phyloP scores from a whole-genome alignment of 64 coral and sea anemone species.

The Montipora foliosa region DNA sequence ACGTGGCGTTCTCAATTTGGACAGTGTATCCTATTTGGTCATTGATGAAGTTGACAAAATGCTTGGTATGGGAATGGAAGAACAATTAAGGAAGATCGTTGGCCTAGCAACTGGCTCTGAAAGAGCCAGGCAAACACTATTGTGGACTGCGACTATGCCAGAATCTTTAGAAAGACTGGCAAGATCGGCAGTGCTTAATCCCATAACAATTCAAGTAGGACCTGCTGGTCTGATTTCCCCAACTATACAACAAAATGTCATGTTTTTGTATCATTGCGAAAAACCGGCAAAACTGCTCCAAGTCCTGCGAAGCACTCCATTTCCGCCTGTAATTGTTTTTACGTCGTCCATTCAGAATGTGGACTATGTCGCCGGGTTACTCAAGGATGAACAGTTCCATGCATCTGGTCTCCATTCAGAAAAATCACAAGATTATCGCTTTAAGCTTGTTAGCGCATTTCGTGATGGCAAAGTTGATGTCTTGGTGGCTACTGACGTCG shows the following conservation, averaged over 20 bases:
- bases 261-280: constrained; percentile 91
- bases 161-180: constrained; percentile 93
- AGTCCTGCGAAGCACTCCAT: constrained; percentile 79
- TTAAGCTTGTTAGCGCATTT: constrained; percentile 86
- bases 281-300: constrained; percentile 84
- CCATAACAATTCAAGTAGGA: constrained; percentile 94
- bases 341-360: constrained; percentile 96
- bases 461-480: constrained; percentile 94
- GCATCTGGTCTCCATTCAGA: constrained; percentile 96
- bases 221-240: constrained; percentile 85
- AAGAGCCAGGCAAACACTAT: constrained; percentile 91
- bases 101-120: constrained; percentile 76
- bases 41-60: constrained; percentile 98
- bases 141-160: constrained; percentile 97
- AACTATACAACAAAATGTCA: constrained; percentile 86
- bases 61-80: constrained; percentile 98
- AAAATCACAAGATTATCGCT: constrained; percentile 94
- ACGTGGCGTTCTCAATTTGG: constrained; percentile 71
- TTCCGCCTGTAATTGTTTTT: constrained; percentile 96
- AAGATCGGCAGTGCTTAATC: constrained; percentile 95
- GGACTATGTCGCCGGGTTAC: constrained; percentile 88
- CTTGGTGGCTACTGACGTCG: constrained; percentile 92
- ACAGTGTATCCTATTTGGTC: constrained; percentile 84
- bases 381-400: constrained; percentile 97
- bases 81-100: constrained; percentile 93